These are phyloP conservation scores for Penaeus monodon DNA, from an alignment of 2,888 invertebrate genomes.

Conservation along the genomic window DNA sequence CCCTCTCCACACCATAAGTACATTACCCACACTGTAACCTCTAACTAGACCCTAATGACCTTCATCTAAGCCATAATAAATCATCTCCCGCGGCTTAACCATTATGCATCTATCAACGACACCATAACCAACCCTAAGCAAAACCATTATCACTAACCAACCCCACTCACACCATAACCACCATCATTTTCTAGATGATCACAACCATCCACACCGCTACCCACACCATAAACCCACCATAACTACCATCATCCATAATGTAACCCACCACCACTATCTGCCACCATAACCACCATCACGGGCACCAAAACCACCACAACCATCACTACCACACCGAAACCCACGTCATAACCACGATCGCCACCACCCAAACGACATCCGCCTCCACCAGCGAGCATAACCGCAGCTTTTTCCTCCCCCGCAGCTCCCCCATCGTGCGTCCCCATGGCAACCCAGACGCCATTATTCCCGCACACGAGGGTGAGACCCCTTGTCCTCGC, in stretches of 20 bases:
- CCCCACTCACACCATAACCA: background rate
- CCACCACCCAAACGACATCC: background rate
- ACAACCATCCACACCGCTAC: background rate
- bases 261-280: too few relatives aligned
- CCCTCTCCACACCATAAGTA: too few relatives aligned
- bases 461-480: slow-evolving; percentile 49
- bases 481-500: slow-evolving; percentile 60
- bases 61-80: background rate
- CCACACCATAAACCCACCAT: background rate
- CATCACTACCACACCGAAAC: background rate
- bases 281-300: background rate
- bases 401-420: background rate
- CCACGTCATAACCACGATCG: background rate
- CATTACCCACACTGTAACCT: too few relatives aligned
- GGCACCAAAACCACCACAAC: background rate
- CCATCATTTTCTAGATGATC: background rate
- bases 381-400: background rate
- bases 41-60: too few relatives aligned
- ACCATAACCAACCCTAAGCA: background rate
- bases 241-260: too few relatives aligned
- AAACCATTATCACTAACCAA: background rate
- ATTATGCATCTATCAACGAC: background rate
- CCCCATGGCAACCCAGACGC: slow-evolving; percentile 64
- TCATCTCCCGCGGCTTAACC: background rate
- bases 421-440: slow-evolving; percentile 60